Evolutionary conservation across 2,888 invertebrate species (phyloP), one percentile per base, ranked within the genome.

Genomic region (Xylophagus ater): DNA sequence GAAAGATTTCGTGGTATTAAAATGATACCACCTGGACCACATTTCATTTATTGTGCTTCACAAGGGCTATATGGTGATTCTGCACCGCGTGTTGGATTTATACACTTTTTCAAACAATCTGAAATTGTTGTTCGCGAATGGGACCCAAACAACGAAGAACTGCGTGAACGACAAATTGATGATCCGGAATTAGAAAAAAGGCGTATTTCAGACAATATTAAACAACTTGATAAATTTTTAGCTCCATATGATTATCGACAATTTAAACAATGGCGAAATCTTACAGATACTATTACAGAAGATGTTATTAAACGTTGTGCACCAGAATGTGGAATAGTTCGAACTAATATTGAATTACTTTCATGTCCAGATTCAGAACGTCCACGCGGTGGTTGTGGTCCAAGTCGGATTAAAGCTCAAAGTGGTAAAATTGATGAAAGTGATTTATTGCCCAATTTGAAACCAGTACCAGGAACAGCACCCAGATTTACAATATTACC

Each of bases 11-110:
- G 57, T 1, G 98, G 97, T 1, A 77, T 98, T 19, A 98, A 98
- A 72, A 94, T 98, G 94, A 96, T 98, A 52, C 97, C 97, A 0
- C 89, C 93, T 2, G 97, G 97, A 5, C 67, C 93, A 37, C 97
- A 98, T 64, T 94, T 84, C 57, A 71, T 98, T 12, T 90, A 90
- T 68, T 93, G 84, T 59, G 84, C 85, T 69, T 76, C 72, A 47
- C 69, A 72, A 10, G 76, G 73, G 47, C 65, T 65, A 1, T 72
- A 72, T 35, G 76, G 76, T 1, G 78, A 81, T 52, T 65, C 72
- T 5, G 76, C 80, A 3, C 82, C 83, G 10, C 70, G 88, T 47
- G 78, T 82, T 37, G 90, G 92, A 4, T 92, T 93, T 56, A 80
- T 88, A 57, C 81, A 93, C 58, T 74, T 75, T 55, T 96, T 97